These are phyloP conservation scores for Babylonia areolata DNA, from an alignment of 1,140 invertebrate genomes.

Conservation along the genomic window DNA sequence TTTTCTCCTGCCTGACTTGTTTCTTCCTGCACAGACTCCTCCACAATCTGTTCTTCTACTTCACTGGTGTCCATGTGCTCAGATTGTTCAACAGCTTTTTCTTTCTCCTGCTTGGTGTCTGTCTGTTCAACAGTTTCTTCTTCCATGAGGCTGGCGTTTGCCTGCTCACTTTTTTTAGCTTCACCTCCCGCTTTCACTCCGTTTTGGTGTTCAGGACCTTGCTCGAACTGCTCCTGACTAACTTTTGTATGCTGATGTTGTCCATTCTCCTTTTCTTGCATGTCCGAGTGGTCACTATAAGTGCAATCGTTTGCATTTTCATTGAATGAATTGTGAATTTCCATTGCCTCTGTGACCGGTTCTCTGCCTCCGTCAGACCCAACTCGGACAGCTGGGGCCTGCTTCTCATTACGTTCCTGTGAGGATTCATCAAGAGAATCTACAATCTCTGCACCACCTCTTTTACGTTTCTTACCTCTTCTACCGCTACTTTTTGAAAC, in stretches of 20 bases:
- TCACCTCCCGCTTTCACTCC: neutral
- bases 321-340: neutral
- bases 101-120: no score
- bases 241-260: neutral
- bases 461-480: neutral
- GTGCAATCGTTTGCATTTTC: neutral
- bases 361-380: neutral
- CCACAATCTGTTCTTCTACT: neutral
- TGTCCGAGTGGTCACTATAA: neutral
- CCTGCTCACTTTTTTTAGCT: neutral
- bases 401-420: conserved; percentile 19
- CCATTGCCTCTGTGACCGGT: neutral
- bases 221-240: neutral
- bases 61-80: no score
- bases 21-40: neutral
- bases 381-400: neutral
- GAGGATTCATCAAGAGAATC: neutral
- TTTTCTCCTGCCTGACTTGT: neutral
- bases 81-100: neutral
- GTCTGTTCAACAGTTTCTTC: neutral
- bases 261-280: conserved; percentile 4
- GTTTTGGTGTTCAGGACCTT: neutral
- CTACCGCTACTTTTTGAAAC: neutral
- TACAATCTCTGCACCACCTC: neutral
- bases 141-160: neutral